Base-by-base conservation (phyloP, 2,888 invertebrate genomes). In the Drosophila mayaguana region DNA sequence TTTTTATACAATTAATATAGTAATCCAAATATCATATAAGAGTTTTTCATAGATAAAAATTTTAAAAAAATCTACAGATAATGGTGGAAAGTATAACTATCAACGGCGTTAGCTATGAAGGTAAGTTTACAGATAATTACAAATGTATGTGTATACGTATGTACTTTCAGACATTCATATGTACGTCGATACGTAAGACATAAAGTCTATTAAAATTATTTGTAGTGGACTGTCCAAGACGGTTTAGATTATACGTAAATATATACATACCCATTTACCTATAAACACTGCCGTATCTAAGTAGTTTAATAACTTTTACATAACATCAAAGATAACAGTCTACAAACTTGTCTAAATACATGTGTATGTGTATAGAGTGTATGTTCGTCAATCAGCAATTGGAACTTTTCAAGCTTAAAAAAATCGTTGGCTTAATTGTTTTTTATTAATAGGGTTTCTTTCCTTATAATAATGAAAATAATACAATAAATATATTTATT, bases 31-130 rank as follows among this genome's bases (percentile, higher is more conserved):
- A 6, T 12, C 18, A 55, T 53, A 68, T 7, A 73, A 75, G 60
- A 80, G 57, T 55, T 74, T 67, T 67, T 50, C 22, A 16, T 56
- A 20, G 48, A 63, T 80, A 75, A 80, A 74, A 74, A 38, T 18
- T 51, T 69, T n/a, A n/a, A n/a, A 43, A 43, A 16, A 22, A 36
- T 25, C 22, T 7, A 38, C n/a, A 54, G 71, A 83, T 72, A 72
- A 87, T 84, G 88, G 9, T 80, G 54, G 68, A 63, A 50, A 76
- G 43, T 62, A 73, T 84, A 46, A 80, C 71, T 68, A 84, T 84
- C 69, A 84, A 84, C 66, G 88, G 84, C 59, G 70, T 59, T 25
- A 54, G 68, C 63, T 69, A 87, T 64, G 88, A 72, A 56, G 84
- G 84, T 84, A 72, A 46, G 69, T 64, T 43, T 56, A 60, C 5